Base-by-base conservation (phyloP, 1,140 invertebrate genomes). In the Drosophila chauvacae region DNA sequence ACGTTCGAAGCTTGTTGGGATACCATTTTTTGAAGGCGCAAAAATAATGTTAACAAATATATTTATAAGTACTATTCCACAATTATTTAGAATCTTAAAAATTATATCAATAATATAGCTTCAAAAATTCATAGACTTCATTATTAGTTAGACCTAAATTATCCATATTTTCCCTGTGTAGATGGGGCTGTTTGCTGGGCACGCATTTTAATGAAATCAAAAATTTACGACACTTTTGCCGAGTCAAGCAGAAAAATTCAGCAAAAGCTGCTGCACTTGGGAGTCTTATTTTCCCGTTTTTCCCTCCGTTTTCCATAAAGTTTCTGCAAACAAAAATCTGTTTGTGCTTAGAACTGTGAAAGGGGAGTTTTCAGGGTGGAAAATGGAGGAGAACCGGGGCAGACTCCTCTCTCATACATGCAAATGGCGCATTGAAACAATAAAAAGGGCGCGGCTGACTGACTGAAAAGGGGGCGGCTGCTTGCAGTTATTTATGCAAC, bases 191-290 rank as follows among this genome's bases (percentile, higher is more conserved):
- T 56, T 55, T 69, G 60, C 60, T 87, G 60, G 58, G 56, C 63
- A 87, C 76, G 80, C 83, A 87, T 87, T 80, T 80, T 88, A 87
- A 88, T 88, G 72, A 84, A 88, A 84, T 88, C 74, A 84, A 78
- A 88, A 88, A 88, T 88, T 81, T 84, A 88, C 80, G 64, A 88
- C 80, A 80, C 80, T 80, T 77, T 88, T 80, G 80, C 53, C 80
- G 81, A 84, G 59, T 88, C 80, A 88, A 80, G 84, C 72, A 77
- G 64, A 83, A 88, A 88, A 83, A 83, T 80, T 78, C 61, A 35
- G 57, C 59, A 48, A 62, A 59, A 66, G 72, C 74, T 66, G 58
- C 58, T 62, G 63, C 44, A 50, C 42, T 44, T 33, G 44, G 45
- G 33, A 37, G 44, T 48, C 62, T 44, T 50, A n/a, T 35, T n/a